Percentiles rank a stretch among this genome's conserved stretches.
Evolutionary conservation across 2,888 invertebrate genomes (phyloP).

Genomic region (Mimumesa dahlbomi): DNA sequence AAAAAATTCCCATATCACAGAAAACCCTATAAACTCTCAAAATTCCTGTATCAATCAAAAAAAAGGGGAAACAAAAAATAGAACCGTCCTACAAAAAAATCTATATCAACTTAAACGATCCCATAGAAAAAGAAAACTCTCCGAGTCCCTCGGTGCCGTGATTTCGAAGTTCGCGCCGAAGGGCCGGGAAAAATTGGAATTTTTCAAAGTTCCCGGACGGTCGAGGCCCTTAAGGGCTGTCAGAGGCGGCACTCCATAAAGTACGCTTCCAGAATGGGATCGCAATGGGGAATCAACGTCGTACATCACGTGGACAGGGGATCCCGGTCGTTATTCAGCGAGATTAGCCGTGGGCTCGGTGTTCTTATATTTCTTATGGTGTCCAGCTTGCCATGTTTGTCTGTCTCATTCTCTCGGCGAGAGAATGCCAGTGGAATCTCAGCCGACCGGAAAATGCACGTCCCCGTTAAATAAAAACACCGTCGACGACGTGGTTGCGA

Average conservation of each 20-base stretch:
- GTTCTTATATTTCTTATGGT: constrained; percentile 22
- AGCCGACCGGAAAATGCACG: constrained; percentile 47
- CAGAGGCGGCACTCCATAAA: constrained; percentile 15
- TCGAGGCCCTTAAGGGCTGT: background rate
- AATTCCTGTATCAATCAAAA: too few species aligned
- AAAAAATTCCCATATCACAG: too few species aligned
- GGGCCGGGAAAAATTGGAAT: too few species aligned
- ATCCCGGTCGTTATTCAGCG: constrained; percentile 23
- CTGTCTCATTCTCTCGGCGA: constrained; percentile 28
- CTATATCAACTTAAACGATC: too few species aligned
- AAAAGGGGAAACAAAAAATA: too few species aligned
- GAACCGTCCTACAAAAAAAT: too few species aligned
- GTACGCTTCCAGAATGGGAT: constrained; percentile 10
- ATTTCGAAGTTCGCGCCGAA: too few species aligned
- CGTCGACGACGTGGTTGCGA: constrained; percentile 35
- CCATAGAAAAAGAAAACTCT: too few species aligned
- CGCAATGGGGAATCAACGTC: constrained; percentile 10
- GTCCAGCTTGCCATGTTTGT: background rate
- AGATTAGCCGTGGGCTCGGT: constrained; percentile 29
- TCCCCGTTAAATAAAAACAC: constrained; percentile 55
- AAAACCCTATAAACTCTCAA: too few species aligned
- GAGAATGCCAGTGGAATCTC: constrained; percentile 48
- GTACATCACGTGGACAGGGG: background rate
- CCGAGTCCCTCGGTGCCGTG: too few species aligned
- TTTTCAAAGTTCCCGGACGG: too few species aligned